Conservation (phyloP, 2,113 vertebrate species). For the Crotalus tigris region DNA sequence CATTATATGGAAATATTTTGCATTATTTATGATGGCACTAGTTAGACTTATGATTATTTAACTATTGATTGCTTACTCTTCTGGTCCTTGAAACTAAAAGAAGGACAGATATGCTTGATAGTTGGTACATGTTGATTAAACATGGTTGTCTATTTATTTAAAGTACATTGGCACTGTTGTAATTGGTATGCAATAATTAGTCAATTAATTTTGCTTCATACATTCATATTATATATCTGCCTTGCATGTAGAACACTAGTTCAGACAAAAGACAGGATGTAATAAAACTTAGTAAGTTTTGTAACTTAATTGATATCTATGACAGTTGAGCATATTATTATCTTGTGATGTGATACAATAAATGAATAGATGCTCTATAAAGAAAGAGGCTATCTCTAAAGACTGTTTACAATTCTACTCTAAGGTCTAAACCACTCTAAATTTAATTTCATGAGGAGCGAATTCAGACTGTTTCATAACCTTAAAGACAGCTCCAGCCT, state of each 20-base stretch:
- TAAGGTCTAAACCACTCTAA: conserved; percentile 54
- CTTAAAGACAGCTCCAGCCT: conserved; percentile 60
- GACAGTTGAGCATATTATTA: conserved; percentile 57
- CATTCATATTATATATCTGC: not conserved
- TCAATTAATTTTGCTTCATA: conserved; percentile 28
- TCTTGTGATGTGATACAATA: conserved; percentile 51
- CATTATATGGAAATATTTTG: not conserved
- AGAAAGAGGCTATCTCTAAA: conserved; percentile 62
- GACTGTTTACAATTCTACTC: conserved; percentile 55
- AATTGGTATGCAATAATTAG: conserved; percentile 12
- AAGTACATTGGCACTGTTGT: conserved; percentile 13
- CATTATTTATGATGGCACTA: not conserved
- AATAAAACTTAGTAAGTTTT: not conserved
- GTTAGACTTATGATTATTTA: not conserved
- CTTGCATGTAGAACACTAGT: not conserved
- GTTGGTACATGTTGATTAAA: conserved; percentile 17
- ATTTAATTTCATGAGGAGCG: conserved; percentile 63
- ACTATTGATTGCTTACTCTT: not conserved
- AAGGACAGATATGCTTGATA: not conserved
- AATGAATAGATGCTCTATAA: conserved; percentile 50
- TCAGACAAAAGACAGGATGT: conserved; percentile 38
- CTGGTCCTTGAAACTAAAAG: not conserved
- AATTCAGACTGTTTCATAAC: conserved; percentile 66
- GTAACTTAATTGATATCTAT: conserved; percentile 45
- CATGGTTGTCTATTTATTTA: conserved; percentile 21